These are phyloP conservation scores for Ciconia boyciana DNA, from an alignment of 2,113 vertebrate genomes.

Conservation along the genomic window DNA sequence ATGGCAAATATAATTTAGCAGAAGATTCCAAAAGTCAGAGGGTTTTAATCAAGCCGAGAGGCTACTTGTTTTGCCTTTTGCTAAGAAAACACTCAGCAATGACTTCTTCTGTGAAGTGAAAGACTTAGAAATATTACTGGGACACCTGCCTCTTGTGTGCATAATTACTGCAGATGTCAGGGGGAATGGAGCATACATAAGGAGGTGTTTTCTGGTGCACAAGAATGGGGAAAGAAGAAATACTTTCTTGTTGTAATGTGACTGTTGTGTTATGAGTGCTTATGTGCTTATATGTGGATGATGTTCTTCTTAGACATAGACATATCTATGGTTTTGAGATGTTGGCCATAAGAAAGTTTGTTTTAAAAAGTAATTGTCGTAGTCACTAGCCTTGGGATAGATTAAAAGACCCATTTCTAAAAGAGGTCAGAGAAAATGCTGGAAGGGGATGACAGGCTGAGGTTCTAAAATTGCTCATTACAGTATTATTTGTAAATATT, in stretches of 20 bases:
- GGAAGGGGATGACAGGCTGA: background rate
- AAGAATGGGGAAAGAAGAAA: background rate
- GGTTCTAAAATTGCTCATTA: background rate
- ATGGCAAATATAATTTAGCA: constrained; percentile 28
- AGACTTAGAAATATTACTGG: background rate
- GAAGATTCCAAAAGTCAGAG: constrained; percentile 24
- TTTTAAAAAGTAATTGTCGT: background rate
- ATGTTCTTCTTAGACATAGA: background rate
- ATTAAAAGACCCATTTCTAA: background rate
- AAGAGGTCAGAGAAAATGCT: background rate
- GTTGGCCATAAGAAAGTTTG: background rate
- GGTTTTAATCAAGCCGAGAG: constrained; percentile 13
- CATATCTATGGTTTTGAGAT: background rate
- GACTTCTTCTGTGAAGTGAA: background rate
- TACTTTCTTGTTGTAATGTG: background rate
- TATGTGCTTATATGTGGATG: background rate
- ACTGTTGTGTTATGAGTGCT: background rate
- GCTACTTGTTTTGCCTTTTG: background rate
- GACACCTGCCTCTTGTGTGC: background rate
- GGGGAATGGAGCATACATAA: background rate
- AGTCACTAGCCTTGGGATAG: background rate
- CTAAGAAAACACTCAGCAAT: background rate
- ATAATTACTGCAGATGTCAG: background rate
- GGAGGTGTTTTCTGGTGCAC: background rate
- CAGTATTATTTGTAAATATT: background rate